These are phyloP conservation scores for Sitta carolinensis DNA, from an alignment of 2,797 vertebrate species.

Conservation along the genomic window DNA sequence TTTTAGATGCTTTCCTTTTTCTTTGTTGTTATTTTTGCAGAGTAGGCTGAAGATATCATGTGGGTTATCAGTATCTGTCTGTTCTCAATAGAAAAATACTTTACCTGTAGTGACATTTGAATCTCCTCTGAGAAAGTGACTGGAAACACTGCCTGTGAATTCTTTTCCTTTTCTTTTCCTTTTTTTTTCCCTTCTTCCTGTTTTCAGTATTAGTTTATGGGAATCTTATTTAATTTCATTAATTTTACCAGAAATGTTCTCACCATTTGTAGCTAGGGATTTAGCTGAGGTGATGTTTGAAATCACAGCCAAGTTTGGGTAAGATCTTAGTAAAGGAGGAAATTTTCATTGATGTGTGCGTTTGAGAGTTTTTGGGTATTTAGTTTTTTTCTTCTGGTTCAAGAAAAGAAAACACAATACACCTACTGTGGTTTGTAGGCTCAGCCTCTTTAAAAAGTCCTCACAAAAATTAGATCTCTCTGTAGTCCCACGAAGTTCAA, in stretches of 20 bases:
- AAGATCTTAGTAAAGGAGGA: not conserved
- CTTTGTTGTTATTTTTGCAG: not conserved
- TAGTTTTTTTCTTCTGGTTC: not conserved
- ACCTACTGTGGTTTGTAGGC: rapidly evolving
- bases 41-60: not conserved
- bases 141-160: not conserved
- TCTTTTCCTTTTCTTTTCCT: not conserved
- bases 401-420: not conserved
- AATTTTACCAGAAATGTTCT: not conserved
- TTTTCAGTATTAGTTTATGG: not conserved
- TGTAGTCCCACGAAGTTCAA: not conserved
- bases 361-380: not conserved
- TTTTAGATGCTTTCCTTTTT: not conserved
- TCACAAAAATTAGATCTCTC: not conserved
- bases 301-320: not conserved
- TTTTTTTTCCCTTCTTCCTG: rapidly evolving
- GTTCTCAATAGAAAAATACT: not conserved
- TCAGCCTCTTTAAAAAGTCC: not conserved
- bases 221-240: not conserved
- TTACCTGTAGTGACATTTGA: not conserved
- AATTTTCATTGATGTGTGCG: not conserved
- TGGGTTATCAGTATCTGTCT: not conserved
- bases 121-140: not conserved
- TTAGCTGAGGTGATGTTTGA: not conserved
- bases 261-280: not conserved